phyloP scores from a whole-genome alignment of 2,888 invertebrate species.

The Pycnomerus fuliginosus region DNA sequence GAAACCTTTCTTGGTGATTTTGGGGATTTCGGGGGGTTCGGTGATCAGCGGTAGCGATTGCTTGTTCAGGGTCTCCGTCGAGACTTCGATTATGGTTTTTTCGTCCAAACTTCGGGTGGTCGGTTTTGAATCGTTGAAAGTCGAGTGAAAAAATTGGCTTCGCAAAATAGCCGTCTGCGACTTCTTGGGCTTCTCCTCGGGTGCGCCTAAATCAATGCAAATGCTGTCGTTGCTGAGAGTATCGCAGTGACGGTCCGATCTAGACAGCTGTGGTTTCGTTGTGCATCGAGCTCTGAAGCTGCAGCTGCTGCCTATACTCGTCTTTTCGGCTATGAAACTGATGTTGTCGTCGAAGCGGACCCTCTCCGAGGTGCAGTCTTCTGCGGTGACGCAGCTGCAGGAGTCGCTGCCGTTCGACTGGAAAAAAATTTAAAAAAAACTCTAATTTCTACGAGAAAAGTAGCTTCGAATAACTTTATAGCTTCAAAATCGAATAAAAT shows the following conservation, averaged over 20 bases:
- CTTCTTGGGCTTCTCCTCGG: conserved; percentile 36
- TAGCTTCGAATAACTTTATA: too few relatives aligned
- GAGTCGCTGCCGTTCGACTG: conserved; percentile 52
- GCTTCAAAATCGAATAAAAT: too few relatives aligned
- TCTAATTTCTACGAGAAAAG: too few relatives aligned
- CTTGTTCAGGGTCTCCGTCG: conserved; percentile 46
- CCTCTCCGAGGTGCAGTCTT: conserved; percentile 62
- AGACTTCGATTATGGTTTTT: conserved; percentile 48
- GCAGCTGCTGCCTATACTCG: conserved; percentile 51
- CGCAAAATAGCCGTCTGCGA: conserved; percentile 55
- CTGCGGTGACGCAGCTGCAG: conserved; percentile 52
- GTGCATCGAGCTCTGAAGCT: conserved; percentile 47
- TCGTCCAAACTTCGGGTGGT: conserved; percentile 45
- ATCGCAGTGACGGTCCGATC: conserved; percentile 37
- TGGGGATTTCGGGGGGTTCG: conserved; percentile 7
- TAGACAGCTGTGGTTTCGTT: conserved; percentile 28
- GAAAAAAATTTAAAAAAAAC: too few relatives aligned
- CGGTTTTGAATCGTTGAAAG: conserved; percentile 27
- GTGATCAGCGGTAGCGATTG: conserved; percentile 31
- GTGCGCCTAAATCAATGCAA: conserved; percentile 45
- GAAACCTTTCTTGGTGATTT: not conserved
- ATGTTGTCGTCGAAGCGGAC: conserved; percentile 67
- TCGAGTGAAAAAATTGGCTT: conserved; percentile 57
- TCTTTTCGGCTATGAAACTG: conserved; percentile 58
- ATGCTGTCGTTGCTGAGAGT: conserved; percentile 50